Base-by-base conservation (phyloP, 2,888 invertebrate species). In the Hedychridium roseum region DNA sequence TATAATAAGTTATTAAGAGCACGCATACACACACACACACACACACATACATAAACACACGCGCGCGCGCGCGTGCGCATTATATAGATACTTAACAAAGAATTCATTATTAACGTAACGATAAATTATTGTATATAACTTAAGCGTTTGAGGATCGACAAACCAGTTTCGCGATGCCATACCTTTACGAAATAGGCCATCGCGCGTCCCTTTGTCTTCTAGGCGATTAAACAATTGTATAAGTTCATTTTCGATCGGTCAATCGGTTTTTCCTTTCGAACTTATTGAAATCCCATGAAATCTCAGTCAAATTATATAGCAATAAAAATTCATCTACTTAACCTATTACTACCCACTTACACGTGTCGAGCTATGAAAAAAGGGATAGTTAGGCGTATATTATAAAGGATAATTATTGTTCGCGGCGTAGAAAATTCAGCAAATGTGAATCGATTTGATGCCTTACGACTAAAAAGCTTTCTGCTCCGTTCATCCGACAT, bases 291-390 rank as follows among this genome's bases (percentile, higher is more conserved):
- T 54, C 28, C n/a, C 28, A 20, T n/a, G 53, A 51, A 60, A 64
- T 63, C 62, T 64, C 70, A 68, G 70, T 70, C 70, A 68, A 71
- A 71, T 71, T 70, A 70, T 59, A 55, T 70, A 71, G 71, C 70
- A 70, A 71, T 70, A 70, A 71, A 61, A 65, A 57, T 57, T 37
- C 55, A 63, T 54, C 57, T 64, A 69, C 60, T 71, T 65, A 66
- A 66, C 57, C 55, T 60, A 66, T 62, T 42, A 47, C n/a, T 64
- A 58, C 47, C 50, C 64, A 60, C 48, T 58, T 60, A 43, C n/a
- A n/a, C 37, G 44, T 55, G 41, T 38, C 42, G 64, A 69, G 48
- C 44, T 57, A 59, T 60, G 57, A 51, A 52, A 45, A 34, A n/a
- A n/a, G n/a, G n/a, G 43, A 48, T 66, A 64, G 56, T 55, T 59